Percentiles rank a stretch among this genome's conserved stretches.
phyloP scores from a whole-genome alignment of 2,797 vertebrate species.

The Anableps anableps region DNA sequence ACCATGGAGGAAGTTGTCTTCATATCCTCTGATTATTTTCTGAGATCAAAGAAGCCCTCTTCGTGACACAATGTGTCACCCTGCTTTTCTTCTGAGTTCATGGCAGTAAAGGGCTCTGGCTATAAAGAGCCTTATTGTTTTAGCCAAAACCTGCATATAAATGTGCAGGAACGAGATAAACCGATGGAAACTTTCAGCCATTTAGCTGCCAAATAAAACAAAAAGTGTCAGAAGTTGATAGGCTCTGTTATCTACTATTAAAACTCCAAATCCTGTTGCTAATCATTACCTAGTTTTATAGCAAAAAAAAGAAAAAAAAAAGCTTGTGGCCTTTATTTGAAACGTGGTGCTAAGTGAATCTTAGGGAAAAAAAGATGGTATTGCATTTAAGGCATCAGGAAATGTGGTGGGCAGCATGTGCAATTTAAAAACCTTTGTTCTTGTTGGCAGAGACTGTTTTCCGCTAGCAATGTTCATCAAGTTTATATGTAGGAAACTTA shows the following conservation, averaged over 20 bases:
- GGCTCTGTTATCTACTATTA: slow-evolving; percentile 12
- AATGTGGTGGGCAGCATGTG: slow-evolving; percentile 3
- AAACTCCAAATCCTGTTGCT: slow-evolving; percentile 2
- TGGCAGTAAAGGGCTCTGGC: slow-evolving; percentile 10
- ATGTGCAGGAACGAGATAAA: slow-evolving; percentile 36
- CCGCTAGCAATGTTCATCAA: not conserved
- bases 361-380: not conserved
- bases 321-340: not conserved
- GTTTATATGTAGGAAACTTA: not conserved
- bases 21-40: slow-evolving; percentile 3
- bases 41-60: not conserved
- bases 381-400: slow-evolving; percentile 10
- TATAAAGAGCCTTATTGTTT: slow-evolving; percentile 40
- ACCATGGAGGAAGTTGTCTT: slow-evolving; percentile 10
- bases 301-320: slow-evolving; percentile 5
- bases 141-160: slow-evolving; percentile 28
- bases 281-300: slow-evolving; percentile 18
- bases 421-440: slow-evolving; percentile 7
- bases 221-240: not conserved
- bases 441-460: not conserved
- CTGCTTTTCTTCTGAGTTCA: slow-evolving; percentile 18
- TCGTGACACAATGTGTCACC: not conserved
- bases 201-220: slow-evolving; percentile 15
- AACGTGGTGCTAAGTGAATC: not conserved
- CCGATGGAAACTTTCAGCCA: slow-evolving; percentile 3